Evolutionary conservation across 2,113 vertebrate genomes (phyloP).

Genomic region (Puma concolor): DNA sequence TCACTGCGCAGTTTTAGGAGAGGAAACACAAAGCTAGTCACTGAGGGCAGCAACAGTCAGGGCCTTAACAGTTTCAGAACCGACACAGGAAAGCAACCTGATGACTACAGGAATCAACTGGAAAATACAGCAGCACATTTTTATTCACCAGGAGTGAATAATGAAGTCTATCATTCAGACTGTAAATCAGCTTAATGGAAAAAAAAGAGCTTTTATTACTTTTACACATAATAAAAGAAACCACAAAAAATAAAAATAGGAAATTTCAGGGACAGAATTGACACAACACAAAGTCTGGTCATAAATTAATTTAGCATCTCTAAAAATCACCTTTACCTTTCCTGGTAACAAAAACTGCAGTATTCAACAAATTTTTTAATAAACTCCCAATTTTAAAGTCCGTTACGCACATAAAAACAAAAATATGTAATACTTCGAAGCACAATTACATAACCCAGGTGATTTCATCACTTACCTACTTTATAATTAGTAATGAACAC

Average conservation of each 20-base stretch:
- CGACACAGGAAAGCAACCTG: neutral
- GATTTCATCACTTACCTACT: neutral
- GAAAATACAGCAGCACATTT: neutral
- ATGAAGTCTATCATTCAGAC: neutral
- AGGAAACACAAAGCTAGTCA: neutral
- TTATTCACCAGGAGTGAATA: conserved; percentile 30
- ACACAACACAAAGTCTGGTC: neutral
- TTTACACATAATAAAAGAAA: conserved; percentile 23
- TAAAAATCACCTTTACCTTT: conserved; percentile 37
- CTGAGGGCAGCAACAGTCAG: neutral
- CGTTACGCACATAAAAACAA: conserved; percentile 11
- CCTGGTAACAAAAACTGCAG: neutral
- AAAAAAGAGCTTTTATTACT: neutral
- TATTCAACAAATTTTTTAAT: conserved; percentile 32
- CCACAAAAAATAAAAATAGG: neutral
- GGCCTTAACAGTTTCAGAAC: neutral
- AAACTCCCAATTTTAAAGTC: conserved; percentile 16
- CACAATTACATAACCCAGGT: neutral
- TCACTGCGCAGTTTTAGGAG: neutral
- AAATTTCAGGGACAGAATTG: conserved; percentile 17
- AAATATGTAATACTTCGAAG: neutral
- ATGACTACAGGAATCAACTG: neutral
- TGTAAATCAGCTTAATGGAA: neutral
- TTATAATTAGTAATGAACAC: neutral
- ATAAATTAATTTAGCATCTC: conserved; percentile 40